Percentiles rank a stretch among this genome's conserved stretches.
Evolutionary conservation across 53 echinoderm and acorn worm genomes (phyloP).

Genomic region (Arbacia lixula): DNA sequence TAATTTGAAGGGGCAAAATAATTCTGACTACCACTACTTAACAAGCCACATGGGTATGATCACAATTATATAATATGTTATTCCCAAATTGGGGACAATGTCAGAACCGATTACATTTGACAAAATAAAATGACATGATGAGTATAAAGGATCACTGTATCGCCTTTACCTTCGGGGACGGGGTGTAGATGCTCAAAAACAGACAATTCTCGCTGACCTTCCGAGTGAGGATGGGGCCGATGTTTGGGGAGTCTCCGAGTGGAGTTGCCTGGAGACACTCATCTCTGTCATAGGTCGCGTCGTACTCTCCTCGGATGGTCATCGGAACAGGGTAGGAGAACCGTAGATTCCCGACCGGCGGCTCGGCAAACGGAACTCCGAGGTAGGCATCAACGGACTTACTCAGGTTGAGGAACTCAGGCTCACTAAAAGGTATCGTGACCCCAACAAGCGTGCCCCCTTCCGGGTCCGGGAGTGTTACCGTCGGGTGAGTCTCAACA

Average conservation of each 20-base stretch:
- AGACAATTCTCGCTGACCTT: constrained; percentile 42
- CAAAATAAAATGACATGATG: no score
- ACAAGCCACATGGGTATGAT: no score
- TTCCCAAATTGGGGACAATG: no score
- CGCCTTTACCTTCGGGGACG: constrained; percentile 17
- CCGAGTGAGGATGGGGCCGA: constrained; percentile 4
- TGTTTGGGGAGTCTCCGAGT: background rate
- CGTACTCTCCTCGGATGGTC: constrained; percentile 14
- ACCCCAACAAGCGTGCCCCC: no score
- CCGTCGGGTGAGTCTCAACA: no score
- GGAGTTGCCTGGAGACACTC: constrained; percentile 48
- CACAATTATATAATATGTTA: no score
- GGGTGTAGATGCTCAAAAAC: constrained; percentile 48
- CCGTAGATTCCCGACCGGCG: constrained; percentile 42
- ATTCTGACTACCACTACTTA: no score
- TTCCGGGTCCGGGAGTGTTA: no score
- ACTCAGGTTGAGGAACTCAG: constrained; percentile 1
- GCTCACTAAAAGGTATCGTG: constrained; percentile 7
- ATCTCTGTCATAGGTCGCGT: constrained; percentile 26
- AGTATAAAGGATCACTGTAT: no score
- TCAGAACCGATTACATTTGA: no score
- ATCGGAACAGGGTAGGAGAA: constrained; percentile 24
- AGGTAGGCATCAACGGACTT: constrained; percentile 30
- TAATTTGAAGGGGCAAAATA: no score
- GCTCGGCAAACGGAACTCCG: constrained; percentile 41